Conservation (phyloP, 2,797 vertebrate species). For the Scarus forsteni region DNA sequence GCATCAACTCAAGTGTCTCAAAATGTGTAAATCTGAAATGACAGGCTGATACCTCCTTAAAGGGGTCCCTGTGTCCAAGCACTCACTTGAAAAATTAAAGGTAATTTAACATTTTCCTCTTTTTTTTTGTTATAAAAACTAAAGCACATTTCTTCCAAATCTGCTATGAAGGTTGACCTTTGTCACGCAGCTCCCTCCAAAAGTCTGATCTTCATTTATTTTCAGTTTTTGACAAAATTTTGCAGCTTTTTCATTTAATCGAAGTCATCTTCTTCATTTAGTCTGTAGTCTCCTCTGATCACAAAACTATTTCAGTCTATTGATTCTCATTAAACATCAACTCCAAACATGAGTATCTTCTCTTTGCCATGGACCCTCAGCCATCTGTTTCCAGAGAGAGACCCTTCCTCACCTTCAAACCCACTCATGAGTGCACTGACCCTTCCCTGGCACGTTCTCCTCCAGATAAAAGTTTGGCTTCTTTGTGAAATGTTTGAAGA, state of each 20-base stretch:
- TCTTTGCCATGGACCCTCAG: constrained; percentile 36
- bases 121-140: background rate
- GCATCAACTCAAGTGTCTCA: too few species aligned
- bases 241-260: background rate
- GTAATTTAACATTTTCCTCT: too few species aligned
- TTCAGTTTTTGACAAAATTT: background rate
- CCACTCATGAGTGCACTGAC: constrained; percentile 49
- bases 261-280: too few species aligned
- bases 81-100: too few species aligned
- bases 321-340: constrained; percentile 18
- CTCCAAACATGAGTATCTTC: constrained; percentile 65
- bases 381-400: constrained; percentile 37
- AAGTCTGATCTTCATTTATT: background rate
- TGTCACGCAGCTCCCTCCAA: background rate
- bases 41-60: too few species aligned
- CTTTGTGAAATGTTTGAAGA: constrained; percentile 13
- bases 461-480: background rate
- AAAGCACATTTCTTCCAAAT: too few species aligned
- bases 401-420: constrained; percentile 31
- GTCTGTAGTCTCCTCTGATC: constrained; percentile 21
- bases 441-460: constrained; percentile 16
- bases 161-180: background rate
- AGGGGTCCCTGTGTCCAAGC: too few species aligned
- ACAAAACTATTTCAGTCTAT: constrained; percentile 32
- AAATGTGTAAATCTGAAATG: too few species aligned